A percentile compares a stretch with the other conserved stretches of the same genome.
Evolutionary conservation across 2,797 vertebrate genomes (phyloP).

Genomic region (Rhinophrynus dorsalis): DNA sequence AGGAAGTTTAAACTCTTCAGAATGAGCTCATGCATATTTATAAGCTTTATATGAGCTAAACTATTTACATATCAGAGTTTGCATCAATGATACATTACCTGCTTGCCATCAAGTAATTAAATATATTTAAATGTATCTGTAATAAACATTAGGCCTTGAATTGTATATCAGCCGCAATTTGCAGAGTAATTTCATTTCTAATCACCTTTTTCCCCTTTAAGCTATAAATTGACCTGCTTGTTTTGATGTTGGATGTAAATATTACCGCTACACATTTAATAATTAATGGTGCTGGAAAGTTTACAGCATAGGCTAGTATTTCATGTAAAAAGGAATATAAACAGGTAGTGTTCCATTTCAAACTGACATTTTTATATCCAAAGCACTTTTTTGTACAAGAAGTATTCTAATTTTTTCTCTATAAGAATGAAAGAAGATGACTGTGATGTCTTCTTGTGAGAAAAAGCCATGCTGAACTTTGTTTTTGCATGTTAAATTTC

Average conservation of each 20-base stretch:
- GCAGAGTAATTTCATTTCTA: slow-evolving; percentile 31
- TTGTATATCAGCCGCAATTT: slow-evolving; percentile 4
- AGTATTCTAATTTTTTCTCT: no score
- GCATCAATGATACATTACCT: no score
- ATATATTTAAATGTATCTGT: slow-evolving; percentile 5
- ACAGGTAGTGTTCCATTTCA: neutral
- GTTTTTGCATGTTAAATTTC: no score
- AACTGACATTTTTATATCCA: neutral
- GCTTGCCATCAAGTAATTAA: neutral
- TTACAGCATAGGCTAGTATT: slow-evolving; percentile 23
- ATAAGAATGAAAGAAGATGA: neutral
- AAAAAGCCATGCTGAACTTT: neutral
- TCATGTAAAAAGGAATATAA: slow-evolving; percentile 13
- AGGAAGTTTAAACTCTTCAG: no score
- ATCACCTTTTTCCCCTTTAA: slow-evolving; percentile 19
- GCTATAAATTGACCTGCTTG: slow-evolving; percentile 30
- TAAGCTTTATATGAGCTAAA: no score
- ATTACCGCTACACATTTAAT: slow-evolving; percentile 36
- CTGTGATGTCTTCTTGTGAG: neutral
- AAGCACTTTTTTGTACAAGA: no score
- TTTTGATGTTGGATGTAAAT: slow-evolving; percentile 30
- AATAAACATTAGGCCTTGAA: slow-evolving; percentile 12
- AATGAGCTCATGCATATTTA: no score
- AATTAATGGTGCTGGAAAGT: slow-evolving; percentile 25
- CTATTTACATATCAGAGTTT: no score